Evolutionary conservation across 1,140 invertebrate genomes (phyloP).

Genomic region (Drosophila orena): DNA sequence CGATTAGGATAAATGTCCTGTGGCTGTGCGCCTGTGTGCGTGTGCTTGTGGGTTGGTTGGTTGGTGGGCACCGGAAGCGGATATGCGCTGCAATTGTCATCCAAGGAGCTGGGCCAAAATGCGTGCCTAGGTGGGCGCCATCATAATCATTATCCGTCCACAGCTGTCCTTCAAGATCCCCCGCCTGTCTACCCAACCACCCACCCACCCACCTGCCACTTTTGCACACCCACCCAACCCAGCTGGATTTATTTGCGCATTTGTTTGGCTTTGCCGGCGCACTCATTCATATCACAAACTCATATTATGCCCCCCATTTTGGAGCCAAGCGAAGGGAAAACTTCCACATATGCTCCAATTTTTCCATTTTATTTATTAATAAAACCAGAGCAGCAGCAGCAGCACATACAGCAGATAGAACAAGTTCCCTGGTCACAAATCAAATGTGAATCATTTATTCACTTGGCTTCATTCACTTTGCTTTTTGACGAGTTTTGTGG

Average conservation of each 20-base stretch:
- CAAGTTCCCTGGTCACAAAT: conserved; percentile 19
- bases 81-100: conserved; percentile 82
- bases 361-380: conserved; percentile 61
- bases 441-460: conserved; percentile 49
- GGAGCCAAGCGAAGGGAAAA: neutral
- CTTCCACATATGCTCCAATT: conserved; percentile 41
- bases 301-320: neutral
- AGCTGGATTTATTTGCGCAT: conserved; percentile 68
- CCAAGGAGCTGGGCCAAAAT: conserved; percentile 53
- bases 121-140: conserved; percentile 58
- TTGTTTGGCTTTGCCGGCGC: conserved; percentile 54
- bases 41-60: neutral
- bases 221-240: neutral
- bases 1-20: conserved; percentile 82
- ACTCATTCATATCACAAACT: conserved; percentile 46
- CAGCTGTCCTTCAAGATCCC: conserved; percentile 34
- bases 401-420: neutral
- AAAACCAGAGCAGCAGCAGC: conserved; percentile 22
- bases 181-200: neutral
- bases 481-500: conserved; percentile 1
- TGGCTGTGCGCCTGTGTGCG: conserved; percentile 36
- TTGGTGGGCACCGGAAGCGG: conserved; percentile 56
- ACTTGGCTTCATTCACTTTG: conserved; percentile 8
- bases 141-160: conserved; percentile 46
- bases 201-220: conserved; percentile 7